phyloP scores from a whole-genome alignment of 2,113 vertebrate species.

The Hassar affinis region DNA sequence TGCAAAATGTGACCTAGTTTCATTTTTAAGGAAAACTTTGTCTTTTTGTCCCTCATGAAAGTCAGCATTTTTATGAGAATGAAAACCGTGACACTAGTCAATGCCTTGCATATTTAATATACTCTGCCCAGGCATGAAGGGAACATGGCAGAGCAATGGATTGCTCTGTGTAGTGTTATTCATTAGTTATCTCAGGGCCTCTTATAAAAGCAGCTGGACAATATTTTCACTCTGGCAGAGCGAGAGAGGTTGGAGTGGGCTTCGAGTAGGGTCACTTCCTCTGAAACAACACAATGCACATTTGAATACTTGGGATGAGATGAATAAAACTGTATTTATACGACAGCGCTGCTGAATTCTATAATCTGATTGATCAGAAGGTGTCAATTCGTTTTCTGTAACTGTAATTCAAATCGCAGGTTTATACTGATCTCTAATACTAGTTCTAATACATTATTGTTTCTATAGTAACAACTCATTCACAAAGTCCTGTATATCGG shows the following conservation, averaged over 20 bases:
- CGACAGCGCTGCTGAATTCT: neutral
- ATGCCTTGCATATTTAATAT: conserved; percentile 13
- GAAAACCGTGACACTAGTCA: conserved; percentile 3
- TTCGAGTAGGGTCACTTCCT: conserved; percentile 41
- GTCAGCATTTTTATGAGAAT: conserved; percentile 30
- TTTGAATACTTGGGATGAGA: neutral
- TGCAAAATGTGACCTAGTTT: conserved; percentile 58
- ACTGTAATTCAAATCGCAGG: neutral
- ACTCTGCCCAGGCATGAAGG: conserved; percentile 22
- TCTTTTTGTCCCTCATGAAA: neutral
- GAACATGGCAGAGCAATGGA: conserved; percentile 7
- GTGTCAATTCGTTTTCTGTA: neutral
- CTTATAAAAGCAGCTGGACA: conserved; percentile 38
- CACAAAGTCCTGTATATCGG: neutral
- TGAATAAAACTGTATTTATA: neutral
- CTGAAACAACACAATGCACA: conserved; percentile 11
- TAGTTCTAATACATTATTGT: neutral
- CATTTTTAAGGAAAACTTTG: conserved; percentile 52
- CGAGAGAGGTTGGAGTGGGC: conserved; percentile 48
- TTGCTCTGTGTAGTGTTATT: conserved; percentile 34
- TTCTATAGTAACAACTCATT: neutral
- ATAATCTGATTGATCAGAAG: neutral
- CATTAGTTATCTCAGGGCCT: conserved; percentile 34
- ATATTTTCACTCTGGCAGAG: conserved; percentile 3
- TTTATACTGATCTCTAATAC: neutral